Conservation (phyloP, 2,113 vertebrate species). For the Corythaeola cristata region DNA sequence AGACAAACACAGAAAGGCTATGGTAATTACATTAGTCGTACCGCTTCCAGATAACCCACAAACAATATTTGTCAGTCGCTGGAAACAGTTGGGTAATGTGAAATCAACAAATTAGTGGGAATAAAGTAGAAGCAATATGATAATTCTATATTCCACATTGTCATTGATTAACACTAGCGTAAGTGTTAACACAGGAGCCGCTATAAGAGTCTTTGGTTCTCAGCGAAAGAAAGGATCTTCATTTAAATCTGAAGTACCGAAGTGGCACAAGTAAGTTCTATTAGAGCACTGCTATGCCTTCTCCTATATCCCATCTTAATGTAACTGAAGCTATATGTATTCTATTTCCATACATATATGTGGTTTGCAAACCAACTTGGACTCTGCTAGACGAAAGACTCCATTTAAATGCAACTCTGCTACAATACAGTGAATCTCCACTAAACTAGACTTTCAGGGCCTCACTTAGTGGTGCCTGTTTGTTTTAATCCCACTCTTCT, state of each 20-base stretch:
- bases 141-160: background rate
- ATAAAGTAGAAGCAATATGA: background rate
- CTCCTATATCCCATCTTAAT: background rate
- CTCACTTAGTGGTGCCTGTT: background rate
- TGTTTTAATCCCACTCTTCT: background rate
- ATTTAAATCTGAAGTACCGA: background rate
- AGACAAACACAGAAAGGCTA: background rate
- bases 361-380: background rate
- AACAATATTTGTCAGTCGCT: background rate
- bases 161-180: background rate
- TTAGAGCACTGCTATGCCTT: background rate
- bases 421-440: background rate
- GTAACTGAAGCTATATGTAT: background rate
- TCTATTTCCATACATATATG: background rate
- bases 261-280: background rate
- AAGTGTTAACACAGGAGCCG: background rate
- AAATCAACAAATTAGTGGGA: background rate
- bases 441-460: background rate
- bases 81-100: background rate
- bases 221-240: background rate
- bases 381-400: background rate
- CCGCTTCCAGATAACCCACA: background rate
- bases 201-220: background rate
- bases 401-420: background rate
- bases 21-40: background rate